Percentiles rank a stretch among this genome's conserved stretches.
These are phyloP conservation scores for Bovichtus variegatus DNA, from an alignment of 2,797 vertebrate species.

Conservation along the genomic window DNA sequence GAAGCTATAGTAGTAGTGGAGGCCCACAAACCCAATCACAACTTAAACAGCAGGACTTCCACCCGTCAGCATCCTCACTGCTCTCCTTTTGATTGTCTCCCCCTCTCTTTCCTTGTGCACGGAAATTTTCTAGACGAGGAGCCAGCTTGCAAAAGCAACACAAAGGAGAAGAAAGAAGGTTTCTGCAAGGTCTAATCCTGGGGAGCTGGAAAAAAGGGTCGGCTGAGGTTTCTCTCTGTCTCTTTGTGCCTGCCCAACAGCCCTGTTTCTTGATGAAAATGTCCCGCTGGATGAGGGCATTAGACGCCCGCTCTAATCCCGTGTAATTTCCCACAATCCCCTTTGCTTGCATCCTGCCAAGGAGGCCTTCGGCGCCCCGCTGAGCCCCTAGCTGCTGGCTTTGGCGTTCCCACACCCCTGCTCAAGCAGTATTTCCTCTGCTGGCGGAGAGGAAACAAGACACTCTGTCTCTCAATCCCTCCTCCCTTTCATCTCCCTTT, in stretches of 20 bases:
- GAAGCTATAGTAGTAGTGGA: not conserved
- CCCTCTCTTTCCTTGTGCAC: conserved; percentile 38
- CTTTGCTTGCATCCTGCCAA: conserved; percentile 85
- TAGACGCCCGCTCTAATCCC: conserved; percentile 85
- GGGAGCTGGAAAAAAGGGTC: conserved; percentile 63
- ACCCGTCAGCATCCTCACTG: conserved; percentile 43
- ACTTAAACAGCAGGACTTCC: conserved; percentile 56
- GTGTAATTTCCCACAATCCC: conserved; percentile 88
- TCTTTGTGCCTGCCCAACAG: conserved; percentile 70
- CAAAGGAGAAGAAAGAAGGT: conserved; percentile 70
- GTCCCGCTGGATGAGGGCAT: conserved; percentile 83
- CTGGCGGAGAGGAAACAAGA: conserved; percentile 71
- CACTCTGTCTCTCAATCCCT: conserved; percentile 50
- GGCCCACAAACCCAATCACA: conserved; percentile 47
- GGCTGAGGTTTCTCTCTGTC: conserved; percentile 59
- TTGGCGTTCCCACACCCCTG: conserved; percentile 80
- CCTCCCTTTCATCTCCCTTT: conserved; percentile 68
- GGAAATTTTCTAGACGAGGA: conserved; percentile 57
- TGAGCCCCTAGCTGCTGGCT: conserved; percentile 76
- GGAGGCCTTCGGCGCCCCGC: conserved; percentile 79
- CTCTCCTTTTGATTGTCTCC: conserved; percentile 41
- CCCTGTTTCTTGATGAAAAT: conserved; percentile 84
- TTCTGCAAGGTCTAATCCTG: conserved; percentile 70
- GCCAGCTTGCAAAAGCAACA: conserved; percentile 57
- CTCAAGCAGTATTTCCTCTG: conserved; percentile 74